Conservation (phyloP, 2,888 invertebrate species). For the Drosophila nr. perissopoda region DNA sequence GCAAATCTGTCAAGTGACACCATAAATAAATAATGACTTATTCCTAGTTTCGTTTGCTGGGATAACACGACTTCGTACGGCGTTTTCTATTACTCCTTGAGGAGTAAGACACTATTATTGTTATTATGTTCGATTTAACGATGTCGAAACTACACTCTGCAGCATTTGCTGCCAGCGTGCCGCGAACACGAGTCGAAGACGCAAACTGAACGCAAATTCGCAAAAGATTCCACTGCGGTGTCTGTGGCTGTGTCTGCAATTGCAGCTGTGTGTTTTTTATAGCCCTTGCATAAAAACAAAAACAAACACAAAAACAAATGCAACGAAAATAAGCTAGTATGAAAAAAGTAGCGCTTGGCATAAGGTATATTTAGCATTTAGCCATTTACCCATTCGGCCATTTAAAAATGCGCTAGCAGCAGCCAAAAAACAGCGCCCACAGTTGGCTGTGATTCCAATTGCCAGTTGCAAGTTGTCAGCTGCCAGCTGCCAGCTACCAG, state of each 20-base stretch:
- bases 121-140: constrained; percentile 10
- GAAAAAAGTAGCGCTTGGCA: constrained; percentile 47
- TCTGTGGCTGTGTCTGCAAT: neutral
- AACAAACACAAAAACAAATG: constrained; percentile 23
- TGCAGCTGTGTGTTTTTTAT: constrained; percentile 71
- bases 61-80: constrained; percentile 6
- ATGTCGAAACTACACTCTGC: constrained; percentile 28
- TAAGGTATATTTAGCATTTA: constrained; percentile 65
- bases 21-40: constrained; percentile 18
- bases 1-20: constrained; percentile 11
- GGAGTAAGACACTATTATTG: neutral
- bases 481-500: constrained; percentile 9
- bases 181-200: constrained; percentile 79
- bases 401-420: constrained; percentile 67
- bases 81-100: constrained; percentile 4
- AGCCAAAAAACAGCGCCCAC: constrained; percentile 25
- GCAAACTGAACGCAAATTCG: constrained; percentile 74
- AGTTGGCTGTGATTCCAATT: constrained; percentile 31
- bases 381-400: constrained; percentile 50
- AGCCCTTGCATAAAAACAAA: constrained; percentile 40
- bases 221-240: constrained; percentile 28
- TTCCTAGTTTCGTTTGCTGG: neutral
- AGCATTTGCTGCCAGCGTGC: constrained; percentile 59
- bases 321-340: constrained; percentile 11
- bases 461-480: constrained; percentile 2